Evolutionary conservation across 2,888 invertebrate species (phyloP), one percentile per base, ranked within the genome.

Genomic region (Lochmaea capreae): DNA sequence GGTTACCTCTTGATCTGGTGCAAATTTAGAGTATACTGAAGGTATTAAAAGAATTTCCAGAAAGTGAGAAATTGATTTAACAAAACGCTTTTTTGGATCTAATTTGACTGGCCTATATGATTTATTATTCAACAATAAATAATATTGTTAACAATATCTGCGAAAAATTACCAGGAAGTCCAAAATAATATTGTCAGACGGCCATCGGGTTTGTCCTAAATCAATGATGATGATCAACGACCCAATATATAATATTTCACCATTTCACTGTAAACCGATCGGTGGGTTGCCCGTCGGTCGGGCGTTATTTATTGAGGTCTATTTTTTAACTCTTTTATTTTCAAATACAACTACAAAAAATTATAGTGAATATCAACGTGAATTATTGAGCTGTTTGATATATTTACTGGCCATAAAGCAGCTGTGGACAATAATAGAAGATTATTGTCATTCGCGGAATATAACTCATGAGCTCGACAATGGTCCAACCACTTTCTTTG

Each of bases 181-280:
- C 57, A 67, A n/a, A n/a, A n/a, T 57, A 67, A 42, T 67, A 67
- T 67, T 67, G 67, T 67, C 57, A 16, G 33, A 42, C 18, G 12
- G 58, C 57, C 57, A 67, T 57, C 22, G 42, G 16, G 9, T 67
- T 14, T 57, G 39, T 42, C 8, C 14, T 58, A 42, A 33, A 67
- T 49, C 57, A 67, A 42, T 67, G 67, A 57, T 67, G 67, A 57
- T 57, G 67, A 67, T 67, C 67, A 57, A 67, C 57, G 43, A 12
- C 67, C 42, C 22, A 67, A 58, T 67, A 57, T 57, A 67, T 58
- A 54, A 58, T 6, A 39, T 39, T 8, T 39, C 33, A 39, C 6
- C 33, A 8, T 39, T 46, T 49, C 46, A 43, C 18, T 46, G 49
- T 39, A 65, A 3, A 16, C 39, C 18, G 42, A 63, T 63, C 63